phyloP scores from a whole-genome alignment of 2,113 vertebrate species.

The Chiloscyllium plagiosum region DNA sequence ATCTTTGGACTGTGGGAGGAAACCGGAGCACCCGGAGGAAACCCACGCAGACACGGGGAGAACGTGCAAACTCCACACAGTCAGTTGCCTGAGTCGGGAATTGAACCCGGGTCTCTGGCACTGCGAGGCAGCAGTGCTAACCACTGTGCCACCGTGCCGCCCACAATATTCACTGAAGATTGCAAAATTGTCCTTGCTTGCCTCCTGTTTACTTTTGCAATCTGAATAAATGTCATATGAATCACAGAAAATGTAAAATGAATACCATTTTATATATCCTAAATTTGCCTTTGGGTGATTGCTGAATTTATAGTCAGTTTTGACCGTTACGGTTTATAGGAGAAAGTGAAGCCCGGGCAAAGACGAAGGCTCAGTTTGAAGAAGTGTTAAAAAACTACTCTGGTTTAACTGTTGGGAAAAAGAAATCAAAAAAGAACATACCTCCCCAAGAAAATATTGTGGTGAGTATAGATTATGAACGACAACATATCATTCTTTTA shows the following conservation, averaged over 20 bases:
- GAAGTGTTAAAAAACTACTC: conserved; percentile 72
- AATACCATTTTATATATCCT: not conserved
- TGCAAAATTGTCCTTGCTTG: not conserved
- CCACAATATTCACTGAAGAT: not conserved
- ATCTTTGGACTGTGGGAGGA: no score
- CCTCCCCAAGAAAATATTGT: conserved; percentile 63
- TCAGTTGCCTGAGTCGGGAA: no score
- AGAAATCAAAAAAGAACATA: conserved; percentile 55
- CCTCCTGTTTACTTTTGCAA: not conserved
- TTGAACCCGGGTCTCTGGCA: no score
- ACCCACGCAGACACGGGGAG: no score
- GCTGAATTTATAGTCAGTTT: not conserved
- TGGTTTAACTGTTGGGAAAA: conserved; percentile 54
- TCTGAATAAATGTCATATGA: not conserved
- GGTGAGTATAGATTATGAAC: conserved; percentile 56
- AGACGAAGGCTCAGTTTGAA: conserved; percentile 77
- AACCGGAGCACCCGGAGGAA: no score
- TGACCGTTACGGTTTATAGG: conserved; percentile 50
- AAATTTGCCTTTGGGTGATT: not conserved
- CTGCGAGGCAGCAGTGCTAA: no score
- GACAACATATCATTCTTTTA: not conserved
- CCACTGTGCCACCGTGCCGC: no score
- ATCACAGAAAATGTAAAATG: not conserved
- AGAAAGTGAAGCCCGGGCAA: conserved; percentile 78
- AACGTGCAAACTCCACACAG: no score